Percentiles rank a stretch among this genome's conserved stretches.
Evolutionary conservation across 2,113 vertebrate species (phyloP).

Genomic region (Tympanuchus pallidicinctus): DNA sequence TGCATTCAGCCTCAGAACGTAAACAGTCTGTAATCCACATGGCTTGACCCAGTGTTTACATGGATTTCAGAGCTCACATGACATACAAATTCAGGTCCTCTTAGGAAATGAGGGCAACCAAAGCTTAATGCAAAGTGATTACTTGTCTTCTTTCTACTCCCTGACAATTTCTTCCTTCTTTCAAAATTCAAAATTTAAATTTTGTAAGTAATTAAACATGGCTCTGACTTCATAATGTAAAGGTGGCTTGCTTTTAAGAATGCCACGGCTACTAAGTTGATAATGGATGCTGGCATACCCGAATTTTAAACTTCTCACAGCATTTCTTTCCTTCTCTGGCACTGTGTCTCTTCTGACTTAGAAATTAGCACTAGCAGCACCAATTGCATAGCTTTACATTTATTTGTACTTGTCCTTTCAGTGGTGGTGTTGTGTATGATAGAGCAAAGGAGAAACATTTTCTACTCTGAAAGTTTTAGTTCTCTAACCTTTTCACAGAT

Average conservation of each 20-base stretch:
- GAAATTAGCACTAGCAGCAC: not conserved
- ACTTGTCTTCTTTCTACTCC: not conserved
- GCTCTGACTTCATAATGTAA: not conserved
- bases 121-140: not conserved
- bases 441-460: not conserved
- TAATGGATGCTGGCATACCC: not conserved
- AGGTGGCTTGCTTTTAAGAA: not conserved
- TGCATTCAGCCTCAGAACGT: not conserved
- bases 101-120: not conserved
- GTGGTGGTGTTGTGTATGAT: rapidly evolving
- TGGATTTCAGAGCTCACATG: not conserved
- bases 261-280: not conserved
- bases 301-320: not conserved
- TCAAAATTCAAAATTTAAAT: not conserved
- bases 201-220: not conserved
- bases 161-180: not conserved
- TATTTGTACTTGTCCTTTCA: not conserved
- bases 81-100: not conserved
- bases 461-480: not conserved
- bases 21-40: not conserved
- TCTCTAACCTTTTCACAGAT: not conserved
- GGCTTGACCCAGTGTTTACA: not conserved
- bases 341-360: not conserved
- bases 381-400: not conserved
- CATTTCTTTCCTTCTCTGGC: not conserved